Evolutionary conservation across 2,113 vertebrate species (phyloP).

Genomic region (Daubentonia madagascariensis): DNA sequence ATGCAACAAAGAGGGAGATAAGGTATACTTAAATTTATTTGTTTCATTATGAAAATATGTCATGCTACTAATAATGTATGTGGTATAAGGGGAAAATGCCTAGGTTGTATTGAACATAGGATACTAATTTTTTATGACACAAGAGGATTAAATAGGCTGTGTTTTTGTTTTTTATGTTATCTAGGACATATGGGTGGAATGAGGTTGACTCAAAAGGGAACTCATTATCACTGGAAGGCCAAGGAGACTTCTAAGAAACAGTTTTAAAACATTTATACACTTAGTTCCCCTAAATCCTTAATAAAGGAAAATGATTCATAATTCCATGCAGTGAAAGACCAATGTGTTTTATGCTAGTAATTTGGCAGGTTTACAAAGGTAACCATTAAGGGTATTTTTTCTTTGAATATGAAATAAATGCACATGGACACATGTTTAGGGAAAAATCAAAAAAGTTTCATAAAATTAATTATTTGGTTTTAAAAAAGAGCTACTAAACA

Average conservation of each 20-base stretch:
- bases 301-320: conserved; percentile 46
- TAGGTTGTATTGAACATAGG: conserved; percentile 52
- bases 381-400: background rate
- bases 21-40: background rate
- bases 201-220: conserved; percentile 62
- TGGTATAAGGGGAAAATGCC: conserved; percentile 57
- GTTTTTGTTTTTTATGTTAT: conserved; percentile 69
- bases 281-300: conserved; percentile 52
- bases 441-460: background rate
- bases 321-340: background rate
- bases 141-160: conserved; percentile 54
- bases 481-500: background rate
- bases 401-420: background rate
- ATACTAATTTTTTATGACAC: conserved; percentile 51
- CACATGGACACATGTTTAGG: background rate
- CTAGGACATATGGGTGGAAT: conserved; percentile 62
- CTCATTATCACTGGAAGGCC: conserved; percentile 61
- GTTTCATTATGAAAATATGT: conserved; percentile 40
- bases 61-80: background rate
- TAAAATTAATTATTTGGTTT: conserved; percentile 42
- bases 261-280: conserved; percentile 64
- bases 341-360: conserved; percentile 37
- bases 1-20: background rate
- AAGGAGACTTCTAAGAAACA: conserved; percentile 71
- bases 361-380: conserved; percentile 42